Conservation (phyloP, 2,888 invertebrate species). For the Ctenicera cuprea region DNA sequence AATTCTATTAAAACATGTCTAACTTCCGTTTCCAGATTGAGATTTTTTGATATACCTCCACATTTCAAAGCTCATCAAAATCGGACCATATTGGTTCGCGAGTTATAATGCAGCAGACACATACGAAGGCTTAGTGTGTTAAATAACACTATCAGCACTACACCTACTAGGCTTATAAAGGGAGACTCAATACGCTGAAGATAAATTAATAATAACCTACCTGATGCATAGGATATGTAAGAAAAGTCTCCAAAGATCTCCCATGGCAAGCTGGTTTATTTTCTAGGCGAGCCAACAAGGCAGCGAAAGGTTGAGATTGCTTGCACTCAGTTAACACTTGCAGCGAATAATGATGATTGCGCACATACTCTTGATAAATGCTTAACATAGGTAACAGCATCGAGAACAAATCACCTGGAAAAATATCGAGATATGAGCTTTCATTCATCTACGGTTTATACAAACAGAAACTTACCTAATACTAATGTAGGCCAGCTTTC, state of each 20-base stretch:
- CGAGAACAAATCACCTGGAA: slow-evolving; percentile 92
- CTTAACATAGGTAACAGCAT: slow-evolving; percentile 96
- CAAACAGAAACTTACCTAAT: slow-evolving; percentile 78
- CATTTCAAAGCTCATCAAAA: too few relatives aligned
- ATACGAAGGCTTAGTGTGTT: too few relatives aligned
- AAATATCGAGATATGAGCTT: background rate
- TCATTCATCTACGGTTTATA: slow-evolving; percentile 4
- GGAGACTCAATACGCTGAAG: too few relatives aligned
- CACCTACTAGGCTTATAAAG: too few relatives aligned
- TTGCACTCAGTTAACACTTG: slow-evolving; percentile 95
- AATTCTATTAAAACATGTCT: too few relatives aligned
- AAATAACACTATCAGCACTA: too few relatives aligned
- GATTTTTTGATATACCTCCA: too few relatives aligned
- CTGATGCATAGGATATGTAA: slow-evolving; percentile 97
- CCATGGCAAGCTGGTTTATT: slow-evolving; percentile 91
- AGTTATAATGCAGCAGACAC: too few relatives aligned
- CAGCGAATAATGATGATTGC: slow-evolving; percentile 95
- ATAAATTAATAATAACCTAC: too few relatives aligned
- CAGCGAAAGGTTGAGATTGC: slow-evolving; percentile 86
- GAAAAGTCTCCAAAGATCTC: slow-evolving; percentile 89
- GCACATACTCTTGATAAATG: slow-evolving; percentile 95
- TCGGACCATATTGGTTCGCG: too few relatives aligned
- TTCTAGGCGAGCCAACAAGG: slow-evolving; percentile 86
- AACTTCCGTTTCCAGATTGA: too few relatives aligned
- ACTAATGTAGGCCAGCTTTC: slow-evolving; percentile 96